Percentiles rank a stretch among this genome's conserved stretches.
These are phyloP conservation scores for Paguma larvata DNA, from an alignment of 2,797 vertebrate species.

Conservation along the genomic window DNA sequence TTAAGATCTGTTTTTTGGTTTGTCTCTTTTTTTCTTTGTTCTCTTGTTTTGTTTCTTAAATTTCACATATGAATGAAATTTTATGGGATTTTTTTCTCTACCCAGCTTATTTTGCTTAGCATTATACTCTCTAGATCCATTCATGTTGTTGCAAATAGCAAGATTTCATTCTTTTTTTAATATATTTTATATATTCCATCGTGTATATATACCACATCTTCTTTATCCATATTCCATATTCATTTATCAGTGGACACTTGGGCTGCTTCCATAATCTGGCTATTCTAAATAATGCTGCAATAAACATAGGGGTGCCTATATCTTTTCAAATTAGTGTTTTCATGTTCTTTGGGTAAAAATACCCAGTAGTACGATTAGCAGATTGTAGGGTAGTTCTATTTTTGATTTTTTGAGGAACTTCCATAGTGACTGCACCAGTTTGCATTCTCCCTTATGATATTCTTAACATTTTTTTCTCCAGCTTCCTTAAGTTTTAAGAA, in stretches of 20 bases:
- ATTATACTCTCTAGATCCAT: neutral
- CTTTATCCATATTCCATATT: neutral
- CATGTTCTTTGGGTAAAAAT: neutral
- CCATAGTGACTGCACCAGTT: neutral
- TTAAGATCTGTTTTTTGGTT: neutral
- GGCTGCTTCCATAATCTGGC: neutral
- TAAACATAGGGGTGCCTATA: neutral
- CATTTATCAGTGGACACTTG: neutral
- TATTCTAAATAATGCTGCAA: neutral
- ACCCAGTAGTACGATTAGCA: neutral
- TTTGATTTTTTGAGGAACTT: neutral
- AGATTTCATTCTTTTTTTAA: neutral
- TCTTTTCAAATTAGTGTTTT: neutral
- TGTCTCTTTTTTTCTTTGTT: neutral
- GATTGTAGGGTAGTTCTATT: neutral
- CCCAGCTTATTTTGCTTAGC: neutral
- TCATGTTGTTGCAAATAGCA: neutral
- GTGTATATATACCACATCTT: neutral
- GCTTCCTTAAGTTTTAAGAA: too few relatives aligned
- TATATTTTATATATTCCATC: neutral
- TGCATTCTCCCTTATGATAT: neutral
- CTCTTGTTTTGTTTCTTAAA: neutral
- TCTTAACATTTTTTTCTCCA: neutral
- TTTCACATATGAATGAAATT: neutral
- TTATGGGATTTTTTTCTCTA: neutral